Percentiles rank a stretch among this genome's conserved stretches.
Evolutionary conservation across 1,140 invertebrate genomes (phyloP).

Genomic region (Caenorhabditis remanei): DNA sequence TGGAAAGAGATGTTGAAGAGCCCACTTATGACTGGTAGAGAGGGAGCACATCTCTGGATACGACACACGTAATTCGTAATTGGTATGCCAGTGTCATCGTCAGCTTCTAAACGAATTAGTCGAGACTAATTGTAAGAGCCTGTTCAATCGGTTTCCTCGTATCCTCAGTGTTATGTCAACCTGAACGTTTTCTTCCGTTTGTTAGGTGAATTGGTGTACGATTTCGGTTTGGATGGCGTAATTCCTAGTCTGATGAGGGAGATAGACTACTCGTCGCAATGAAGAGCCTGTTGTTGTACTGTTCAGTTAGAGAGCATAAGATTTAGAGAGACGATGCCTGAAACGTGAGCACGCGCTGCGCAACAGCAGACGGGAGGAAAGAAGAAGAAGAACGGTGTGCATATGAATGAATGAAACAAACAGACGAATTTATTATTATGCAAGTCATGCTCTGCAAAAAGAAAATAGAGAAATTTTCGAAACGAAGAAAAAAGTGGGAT

Average conservation of each 20-base stretch:
- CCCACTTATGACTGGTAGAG: conserved; percentile 52
- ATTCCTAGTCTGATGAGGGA: neutral
- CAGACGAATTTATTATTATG: conserved; percentile 35
- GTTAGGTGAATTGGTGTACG: conserved; percentile 40
- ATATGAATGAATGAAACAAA: conserved; percentile 51
- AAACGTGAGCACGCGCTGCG: conserved; percentile 47
- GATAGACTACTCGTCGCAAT: conserved; percentile 27
- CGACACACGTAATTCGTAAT: conserved; percentile 54
- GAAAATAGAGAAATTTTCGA: neutral
- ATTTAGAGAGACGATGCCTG: conserved; percentile 16
- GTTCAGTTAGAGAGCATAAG: conserved; percentile 1
- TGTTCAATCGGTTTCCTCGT: neutral
- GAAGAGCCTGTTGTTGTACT: conserved; percentile 52
- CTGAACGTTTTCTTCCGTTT: neutral
- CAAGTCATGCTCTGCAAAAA: conserved; percentile 1
- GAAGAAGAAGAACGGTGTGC: conserved; percentile 36
- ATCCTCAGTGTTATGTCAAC: neutral
- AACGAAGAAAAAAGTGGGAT: no score
- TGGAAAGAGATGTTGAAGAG: conserved; percentile 49
- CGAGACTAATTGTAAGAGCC: conserved; percentile 29
- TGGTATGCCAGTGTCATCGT: conserved; percentile 51
- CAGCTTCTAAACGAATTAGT: conserved; percentile 51
- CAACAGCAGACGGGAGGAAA: conserved; percentile 45
- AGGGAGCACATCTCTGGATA: conserved; percentile 55
- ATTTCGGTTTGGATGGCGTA: conserved; percentile 30